These are phyloP conservation scores for Limnephilus auricula DNA, from an alignment of 2,888 invertebrate genomes.

Conservation along the genomic window DNA sequence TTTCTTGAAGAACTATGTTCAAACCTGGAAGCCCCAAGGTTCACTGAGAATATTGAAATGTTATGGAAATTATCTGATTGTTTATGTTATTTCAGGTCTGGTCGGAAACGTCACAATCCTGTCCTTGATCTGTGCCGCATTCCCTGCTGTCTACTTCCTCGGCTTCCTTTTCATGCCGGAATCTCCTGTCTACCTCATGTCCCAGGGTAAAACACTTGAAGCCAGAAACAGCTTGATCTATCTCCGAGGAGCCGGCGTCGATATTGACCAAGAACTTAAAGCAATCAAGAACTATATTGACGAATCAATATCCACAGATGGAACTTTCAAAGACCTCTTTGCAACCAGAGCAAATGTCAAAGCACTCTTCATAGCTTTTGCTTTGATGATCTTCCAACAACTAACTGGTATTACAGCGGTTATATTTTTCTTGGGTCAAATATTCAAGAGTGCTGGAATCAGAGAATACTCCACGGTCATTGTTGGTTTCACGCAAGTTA, in stretches of 20 bases:
- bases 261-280: conserved; percentile 78
- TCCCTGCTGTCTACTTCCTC: conserved; percentile 75
- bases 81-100: conserved; percentile 71
- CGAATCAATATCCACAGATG: conserved; percentile 73
- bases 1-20: no score
- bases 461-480: conserved; percentile 76
- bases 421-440: conserved; percentile 78
- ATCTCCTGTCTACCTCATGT: conserved; percentile 81
- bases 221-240: conserved; percentile 80
- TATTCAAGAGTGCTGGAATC: conserved; percentile 76
- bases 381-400: conserved; percentile 83
- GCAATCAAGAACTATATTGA: conserved; percentile 74
- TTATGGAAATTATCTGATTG: no score
- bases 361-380: conserved; percentile 76
- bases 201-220: conserved; percentile 77
- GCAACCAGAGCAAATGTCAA: conserved; percentile 73
- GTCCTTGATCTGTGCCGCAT: conserved; percentile 72
- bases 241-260: conserved; percentile 80
- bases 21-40: no score
- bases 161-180: conserved; percentile 84
- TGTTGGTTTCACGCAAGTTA: conserved; percentile 79
- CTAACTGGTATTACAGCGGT: conserved; percentile 80
- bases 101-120: conserved; percentile 73
- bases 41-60: no score
- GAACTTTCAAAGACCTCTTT: conserved; percentile 74